A percentile compares a stretch with the other conserved stretches of the same genome.
These are phyloP conservation scores for Grus americana DNA, from an alignment of 2,113 vertebrate genomes.

Conservation along the genomic window DNA sequence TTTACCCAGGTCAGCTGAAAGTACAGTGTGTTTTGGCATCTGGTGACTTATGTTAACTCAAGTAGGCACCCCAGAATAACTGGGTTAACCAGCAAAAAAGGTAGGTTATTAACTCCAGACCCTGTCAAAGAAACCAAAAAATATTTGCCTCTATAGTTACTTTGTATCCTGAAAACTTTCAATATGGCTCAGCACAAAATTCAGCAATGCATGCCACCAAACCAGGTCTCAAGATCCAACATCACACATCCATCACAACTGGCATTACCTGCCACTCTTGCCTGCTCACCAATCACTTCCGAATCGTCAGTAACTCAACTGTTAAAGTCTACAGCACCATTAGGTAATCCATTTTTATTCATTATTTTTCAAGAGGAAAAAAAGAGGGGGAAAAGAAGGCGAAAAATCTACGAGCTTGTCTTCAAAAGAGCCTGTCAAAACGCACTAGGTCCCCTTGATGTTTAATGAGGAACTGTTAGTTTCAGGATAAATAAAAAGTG, in stretches of 20 bases:
- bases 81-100: not conserved
- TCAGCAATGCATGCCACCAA: not conserved
- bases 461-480: not conserved
- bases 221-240: rapidly evolving
- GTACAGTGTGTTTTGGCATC: not conserved
- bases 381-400: not conserved
- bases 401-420: not conserved
- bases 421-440: not conserved
- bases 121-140: not conserved
- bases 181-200: rapidly evolving
- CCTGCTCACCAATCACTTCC: not conserved
- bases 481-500: not conserved
- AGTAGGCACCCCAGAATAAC: not conserved
- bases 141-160: rapidly evolving
- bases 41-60: not conserved
- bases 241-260: not conserved
- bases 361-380: not conserved
- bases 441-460: not conserved
- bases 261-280: not conserved
- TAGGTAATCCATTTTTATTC: not conserved
- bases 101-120: not conserved
- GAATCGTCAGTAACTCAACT: not conserved
- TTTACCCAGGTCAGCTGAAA: not conserved
- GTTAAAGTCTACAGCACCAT: not conserved
- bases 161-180: not conserved